Evolutionary conservation across 2,113 vertebrate genomes (phyloP).

Genomic region (Coptodon rendalli): DNA sequence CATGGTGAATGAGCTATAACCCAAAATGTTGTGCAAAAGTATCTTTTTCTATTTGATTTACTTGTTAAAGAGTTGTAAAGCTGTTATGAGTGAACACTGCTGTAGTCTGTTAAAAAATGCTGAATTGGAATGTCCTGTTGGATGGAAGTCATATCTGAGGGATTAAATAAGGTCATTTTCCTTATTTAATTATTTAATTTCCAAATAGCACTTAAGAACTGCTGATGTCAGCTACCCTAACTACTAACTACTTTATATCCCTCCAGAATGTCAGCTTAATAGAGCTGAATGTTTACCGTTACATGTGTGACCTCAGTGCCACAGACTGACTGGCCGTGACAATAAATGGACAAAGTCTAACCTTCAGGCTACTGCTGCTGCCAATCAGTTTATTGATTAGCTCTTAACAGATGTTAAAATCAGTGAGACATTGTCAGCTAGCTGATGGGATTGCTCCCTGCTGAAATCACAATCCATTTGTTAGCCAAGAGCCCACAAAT

Average conservation of each 20-base stretch:
- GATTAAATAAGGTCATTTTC: background rate
- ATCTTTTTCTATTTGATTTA: background rate
- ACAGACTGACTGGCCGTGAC: background rate
- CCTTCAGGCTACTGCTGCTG: background rate
- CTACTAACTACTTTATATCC: background rate
- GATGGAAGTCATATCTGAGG: background rate
- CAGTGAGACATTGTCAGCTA: conserved; percentile 29
- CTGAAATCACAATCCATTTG: conserved; percentile 16
- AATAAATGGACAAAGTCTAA: conserved; percentile 20
- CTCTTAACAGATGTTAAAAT: conserved; percentile 25
- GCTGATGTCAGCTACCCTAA: background rate
- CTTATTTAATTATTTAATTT: too few relatives aligned
- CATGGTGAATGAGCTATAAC: background rate
- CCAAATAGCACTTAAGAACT: background rate
- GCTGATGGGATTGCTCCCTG: background rate
- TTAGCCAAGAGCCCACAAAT: background rate
- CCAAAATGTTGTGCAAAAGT: background rate
- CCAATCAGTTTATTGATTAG: conserved; percentile 45
- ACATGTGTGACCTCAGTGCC: background rate
- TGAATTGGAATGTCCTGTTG: background rate
- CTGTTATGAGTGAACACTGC: background rate
- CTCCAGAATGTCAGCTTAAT: background rate
- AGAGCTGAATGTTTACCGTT: background rate
- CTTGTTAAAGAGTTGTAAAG: background rate
- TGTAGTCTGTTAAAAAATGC: background rate